phyloP scores from a whole-genome alignment of 2,888 invertebrate genomes.

The Orthonychiurus folsomi region DNA sequence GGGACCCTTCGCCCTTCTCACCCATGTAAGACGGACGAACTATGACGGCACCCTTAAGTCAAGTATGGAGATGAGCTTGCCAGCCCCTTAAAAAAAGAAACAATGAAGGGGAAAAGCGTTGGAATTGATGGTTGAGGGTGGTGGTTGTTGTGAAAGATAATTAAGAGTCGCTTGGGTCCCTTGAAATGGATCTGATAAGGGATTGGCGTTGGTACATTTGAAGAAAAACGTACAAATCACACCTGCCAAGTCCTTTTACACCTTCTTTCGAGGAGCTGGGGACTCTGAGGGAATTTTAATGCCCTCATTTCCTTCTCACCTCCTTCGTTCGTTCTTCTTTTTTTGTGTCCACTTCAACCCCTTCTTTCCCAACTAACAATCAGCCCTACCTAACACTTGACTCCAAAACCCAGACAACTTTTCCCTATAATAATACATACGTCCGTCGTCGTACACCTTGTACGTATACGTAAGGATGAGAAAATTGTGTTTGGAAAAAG shows the following conservation, averaged over 20 bases:
- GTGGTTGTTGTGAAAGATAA: not conserved
- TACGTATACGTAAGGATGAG: too few relatives aligned
- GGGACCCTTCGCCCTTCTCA: too few relatives aligned
- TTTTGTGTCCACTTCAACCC: not conserved
- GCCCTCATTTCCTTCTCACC: constrained; percentile 1
- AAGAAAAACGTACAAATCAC: constrained; percentile 24
- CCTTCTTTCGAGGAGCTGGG: constrained; percentile 11
- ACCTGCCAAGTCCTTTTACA: constrained; percentile 28
- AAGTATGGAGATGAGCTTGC: too few relatives aligned
- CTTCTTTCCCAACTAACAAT: not conserved
- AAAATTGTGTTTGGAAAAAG: too few relatives aligned
- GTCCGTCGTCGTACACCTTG: too few relatives aligned
- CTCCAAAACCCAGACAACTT: not conserved
- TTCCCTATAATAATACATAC: not conserved
- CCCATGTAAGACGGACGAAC: too few relatives aligned
- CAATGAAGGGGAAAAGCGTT: too few relatives aligned
- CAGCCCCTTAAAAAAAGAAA: too few relatives aligned
- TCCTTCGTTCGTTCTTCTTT: not conserved
- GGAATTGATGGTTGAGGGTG: too few relatives aligned
- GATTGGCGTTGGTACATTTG: not conserved
- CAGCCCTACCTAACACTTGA: too few relatives aligned
- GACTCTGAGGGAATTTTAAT: not conserved
- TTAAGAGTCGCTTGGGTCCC: not conserved
- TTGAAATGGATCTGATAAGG: not conserved
- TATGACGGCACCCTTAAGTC: too few relatives aligned